Conservation (phyloP, 2,797 vertebrate genomes). For the Molossus alvarezi region DNA sequence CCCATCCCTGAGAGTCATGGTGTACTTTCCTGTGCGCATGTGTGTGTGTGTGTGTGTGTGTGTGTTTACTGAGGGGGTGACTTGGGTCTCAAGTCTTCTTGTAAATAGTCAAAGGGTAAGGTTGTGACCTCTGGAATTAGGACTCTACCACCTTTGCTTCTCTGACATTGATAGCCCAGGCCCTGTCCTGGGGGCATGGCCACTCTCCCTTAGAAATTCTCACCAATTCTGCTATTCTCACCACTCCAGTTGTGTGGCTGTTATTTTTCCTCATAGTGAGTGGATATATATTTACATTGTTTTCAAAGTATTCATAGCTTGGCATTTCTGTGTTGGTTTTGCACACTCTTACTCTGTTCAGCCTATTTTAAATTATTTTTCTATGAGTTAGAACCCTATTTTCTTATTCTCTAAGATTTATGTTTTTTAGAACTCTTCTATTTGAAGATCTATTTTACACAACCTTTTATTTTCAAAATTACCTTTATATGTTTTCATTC, state of each 20-base stretch:
- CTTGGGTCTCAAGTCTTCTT: slow-evolving; percentile 60
- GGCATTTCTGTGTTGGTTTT: slow-evolving; percentile 12
- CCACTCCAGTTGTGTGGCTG: neutral
- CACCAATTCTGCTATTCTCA: neutral
- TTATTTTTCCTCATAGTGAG: slow-evolving; percentile 7
- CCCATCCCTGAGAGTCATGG: neutral
- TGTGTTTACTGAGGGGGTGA: neutral
- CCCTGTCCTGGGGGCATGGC: neutral
- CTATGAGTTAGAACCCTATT: neutral
- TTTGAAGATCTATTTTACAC: slow-evolving; percentile 36
- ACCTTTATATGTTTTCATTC: neutral
- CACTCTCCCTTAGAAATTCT: neutral
- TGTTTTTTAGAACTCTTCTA: neutral
- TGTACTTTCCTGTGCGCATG: neutral
- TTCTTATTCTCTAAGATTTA: slow-evolving; percentile 12
- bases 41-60: slow-evolving; percentile 28
- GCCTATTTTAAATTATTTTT: slow-evolving; percentile 50
- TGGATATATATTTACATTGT: neutral
- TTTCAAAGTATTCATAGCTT: slow-evolving; percentile 57
- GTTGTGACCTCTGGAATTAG: slow-evolving; percentile 50
- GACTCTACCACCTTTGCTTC: neutral
- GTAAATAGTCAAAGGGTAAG: slow-evolving; percentile 53
- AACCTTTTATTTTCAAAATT: slow-evolving; percentile 42
- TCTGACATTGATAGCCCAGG: neutral
- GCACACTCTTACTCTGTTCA: neutral